A percentile compares a stretch with the other conserved stretches of the same genome.
Evolutionary conservation across 2,113 vertebrate genomes (phyloP).

Genomic region (Notechis scutatus): DNA sequence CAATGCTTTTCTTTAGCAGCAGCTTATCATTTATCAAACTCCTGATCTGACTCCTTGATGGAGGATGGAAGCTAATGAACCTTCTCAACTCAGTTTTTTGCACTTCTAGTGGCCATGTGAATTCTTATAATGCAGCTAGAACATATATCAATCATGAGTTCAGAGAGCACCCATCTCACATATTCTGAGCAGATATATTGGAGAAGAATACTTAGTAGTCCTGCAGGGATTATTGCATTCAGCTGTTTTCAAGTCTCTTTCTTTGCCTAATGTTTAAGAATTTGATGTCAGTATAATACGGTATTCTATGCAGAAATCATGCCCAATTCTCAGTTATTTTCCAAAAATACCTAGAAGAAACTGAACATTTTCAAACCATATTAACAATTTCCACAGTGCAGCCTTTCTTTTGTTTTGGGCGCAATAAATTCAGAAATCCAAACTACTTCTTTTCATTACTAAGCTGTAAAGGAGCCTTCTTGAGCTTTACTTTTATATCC

Average conservation of each 20-base stretch:
- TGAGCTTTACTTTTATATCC: background rate
- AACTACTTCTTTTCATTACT: background rate
- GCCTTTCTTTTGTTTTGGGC: background rate
- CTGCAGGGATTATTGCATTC: background rate
- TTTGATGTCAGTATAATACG: background rate
- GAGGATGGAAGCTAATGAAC: background rate
- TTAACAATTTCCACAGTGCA: background rate
- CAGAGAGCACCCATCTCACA: background rate
- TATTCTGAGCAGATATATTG: background rate
- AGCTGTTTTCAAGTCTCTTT: background rate
- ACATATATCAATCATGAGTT: background rate
- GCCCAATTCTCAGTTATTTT: background rate
- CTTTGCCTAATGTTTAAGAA: background rate
- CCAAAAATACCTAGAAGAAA: background rate
- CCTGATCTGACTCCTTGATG: background rate
- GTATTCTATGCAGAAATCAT: background rate
- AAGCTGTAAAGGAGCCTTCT: background rate
- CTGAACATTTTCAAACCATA: background rate
- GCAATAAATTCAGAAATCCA: background rate
- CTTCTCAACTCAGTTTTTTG: background rate
- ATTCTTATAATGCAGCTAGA: background rate
- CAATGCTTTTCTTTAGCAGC: background rate
- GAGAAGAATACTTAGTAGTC: accelerated
- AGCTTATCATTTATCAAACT: background rate
- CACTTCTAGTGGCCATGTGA: background rate